Base-by-base conservation (phyloP, 2,113 vertebrate species). In the Onychostruthus taczanowskii region DNA sequence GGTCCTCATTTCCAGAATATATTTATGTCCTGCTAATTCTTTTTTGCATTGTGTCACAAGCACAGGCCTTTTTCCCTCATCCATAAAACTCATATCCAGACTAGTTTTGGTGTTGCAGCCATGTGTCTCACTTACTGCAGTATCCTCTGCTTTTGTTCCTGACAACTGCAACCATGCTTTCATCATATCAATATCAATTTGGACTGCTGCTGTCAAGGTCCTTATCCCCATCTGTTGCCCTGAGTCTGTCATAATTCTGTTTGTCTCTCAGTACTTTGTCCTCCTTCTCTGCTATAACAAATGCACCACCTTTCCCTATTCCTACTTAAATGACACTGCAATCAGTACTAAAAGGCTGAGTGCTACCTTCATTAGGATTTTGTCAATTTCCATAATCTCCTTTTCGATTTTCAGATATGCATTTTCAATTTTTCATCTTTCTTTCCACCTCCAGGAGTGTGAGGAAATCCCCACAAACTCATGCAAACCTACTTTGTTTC, bases 81-180 rank as follows among this genome's bases (percentile, higher is more conserved):
- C 16, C 22, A 4, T 59, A 72, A 87, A 95, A 74, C 16, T 63
- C 33, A 56, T 74, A 61, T 8, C 35, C 79, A 75, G 67, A 44
- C 12, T 53, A 2, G 24, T 84, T 86, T 44, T 52, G 12, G 30
- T 52, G 76, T 92, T 74, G 61, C 23, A 68, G 47, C 37, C 68
- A 69, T 0, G 0, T 46, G n/a, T 56, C 15, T 67, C 20, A 5
- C 21, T 82, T 61, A 46, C 27, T 83, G 53, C 27, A 63, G 13
- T 33, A 63, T 30, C 37, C 56, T 81, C 22, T 89, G 28, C 10
- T 77, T 93, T 92, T 66, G 10, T 18, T 82, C n/a, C 39, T 80
- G 58, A 84, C 16, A 82, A 76, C 68, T 22, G n/a, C 41, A 83
- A 19, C 52, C n/a, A 12, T 77, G 33, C 7, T 74, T 35, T 74